Evolutionary conservation across 92 coral and sea anemone genomes (phyloP).

Genomic region (Heteractis magnifica): DNA sequence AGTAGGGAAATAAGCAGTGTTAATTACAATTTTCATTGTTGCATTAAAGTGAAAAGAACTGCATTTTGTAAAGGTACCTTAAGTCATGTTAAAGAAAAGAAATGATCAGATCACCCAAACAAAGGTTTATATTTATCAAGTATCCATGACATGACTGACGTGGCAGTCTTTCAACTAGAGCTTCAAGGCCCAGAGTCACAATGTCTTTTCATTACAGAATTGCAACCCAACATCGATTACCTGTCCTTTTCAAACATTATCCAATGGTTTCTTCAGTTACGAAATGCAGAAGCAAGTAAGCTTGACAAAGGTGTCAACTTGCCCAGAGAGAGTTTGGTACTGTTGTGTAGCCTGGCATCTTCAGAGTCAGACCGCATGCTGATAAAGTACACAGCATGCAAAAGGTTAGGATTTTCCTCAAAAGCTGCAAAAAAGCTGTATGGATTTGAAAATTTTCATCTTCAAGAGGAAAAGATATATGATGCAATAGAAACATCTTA

Average conservation of each 20-base stretch:
- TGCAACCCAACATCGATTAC: slow-evolving; percentile 32
- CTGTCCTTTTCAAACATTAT: slow-evolving; percentile 15
- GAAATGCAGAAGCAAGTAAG: slow-evolving; percentile 25
- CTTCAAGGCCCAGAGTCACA: slow-evolving; percentile 60
- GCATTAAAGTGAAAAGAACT: background rate
- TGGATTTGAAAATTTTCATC: slow-evolving; percentile 49
- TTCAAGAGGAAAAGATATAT: slow-evolving; percentile 49
- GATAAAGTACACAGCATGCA: slow-evolving; percentile 44
- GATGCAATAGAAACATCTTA: slow-evolving; percentile 38
- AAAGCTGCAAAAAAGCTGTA: slow-evolving; percentile 38
- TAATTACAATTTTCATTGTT: too few relatives aligned
- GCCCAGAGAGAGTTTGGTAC: slow-evolving; percentile 41
- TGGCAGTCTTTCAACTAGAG: slow-evolving; percentile 18
- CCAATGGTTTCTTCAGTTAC: slow-evolving; percentile 21
- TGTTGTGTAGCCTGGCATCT: slow-evolving; percentile 46
- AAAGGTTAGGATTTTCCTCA: slow-evolving; percentile 32
- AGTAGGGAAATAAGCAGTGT: too few relatives aligned
- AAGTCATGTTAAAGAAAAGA: background rate
- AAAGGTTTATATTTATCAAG: background rate
- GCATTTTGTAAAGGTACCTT: background rate
- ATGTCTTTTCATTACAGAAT: slow-evolving; percentile 48
- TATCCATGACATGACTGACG: background rate
- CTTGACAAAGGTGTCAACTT: slow-evolving; percentile 4
- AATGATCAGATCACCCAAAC: background rate
- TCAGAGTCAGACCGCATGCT: slow-evolving; percentile 46